Percentiles rank a stretch among this genome's conserved stretches.
These are phyloP conservation scores for Poecile montanus DNA, from an alignment of 2,797 vertebrate species.

Conservation along the genomic window DNA sequence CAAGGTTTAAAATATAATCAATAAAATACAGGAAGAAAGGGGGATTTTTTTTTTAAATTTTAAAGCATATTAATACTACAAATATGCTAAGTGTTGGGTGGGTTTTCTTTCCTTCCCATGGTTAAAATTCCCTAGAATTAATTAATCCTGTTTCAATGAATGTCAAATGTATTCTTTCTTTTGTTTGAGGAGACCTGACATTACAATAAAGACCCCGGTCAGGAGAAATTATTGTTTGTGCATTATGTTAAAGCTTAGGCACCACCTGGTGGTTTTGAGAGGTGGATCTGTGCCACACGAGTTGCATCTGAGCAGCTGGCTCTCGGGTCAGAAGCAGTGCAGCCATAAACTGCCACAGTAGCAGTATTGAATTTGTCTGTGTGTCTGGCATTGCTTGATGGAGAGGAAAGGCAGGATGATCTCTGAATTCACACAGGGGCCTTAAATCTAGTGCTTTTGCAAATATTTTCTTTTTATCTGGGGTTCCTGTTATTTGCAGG, in stretches of 20 bases:
- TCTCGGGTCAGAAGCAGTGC: not conserved
- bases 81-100: not conserved
- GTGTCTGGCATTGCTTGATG: not conserved
- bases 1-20: not conserved
- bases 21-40: not conserved
- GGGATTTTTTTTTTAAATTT: not conserved
- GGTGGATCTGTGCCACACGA: not conserved
- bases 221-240: not conserved
- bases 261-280: slow-evolving; percentile 8
- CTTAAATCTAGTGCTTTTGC: not conserved
- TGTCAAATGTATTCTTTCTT: not conserved
- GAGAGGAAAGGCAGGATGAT: not conserved
- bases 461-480: not conserved
- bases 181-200: not conserved
- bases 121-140: not conserved
- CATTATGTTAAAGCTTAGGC: not conserved
- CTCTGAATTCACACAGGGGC: not conserved
- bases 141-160: not conserved
- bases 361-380: fast-evolving
- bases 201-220: not conserved
- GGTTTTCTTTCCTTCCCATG: not conserved
- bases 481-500: not conserved
- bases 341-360: not conserved
- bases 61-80: not conserved
- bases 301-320: not conserved